Evolutionary conservation across 2,797 vertebrate genomes (phyloP), one percentile per base, ranked within the genome.

Genomic region (Sebastes iracundus): DNA sequence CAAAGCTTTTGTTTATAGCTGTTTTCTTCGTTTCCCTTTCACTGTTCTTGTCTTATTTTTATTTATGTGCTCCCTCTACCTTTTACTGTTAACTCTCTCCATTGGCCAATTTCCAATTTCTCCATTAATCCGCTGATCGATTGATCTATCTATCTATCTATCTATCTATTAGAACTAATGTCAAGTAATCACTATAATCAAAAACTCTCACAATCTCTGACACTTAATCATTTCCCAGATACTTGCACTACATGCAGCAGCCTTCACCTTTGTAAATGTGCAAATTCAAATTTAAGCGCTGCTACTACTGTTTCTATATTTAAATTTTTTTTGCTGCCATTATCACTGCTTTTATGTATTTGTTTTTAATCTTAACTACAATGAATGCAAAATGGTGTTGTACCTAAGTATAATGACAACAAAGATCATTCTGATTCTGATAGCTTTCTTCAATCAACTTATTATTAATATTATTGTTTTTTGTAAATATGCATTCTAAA

Each of bases 331-430:
- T 46, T 46, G 42, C 42, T 16, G 42, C 42, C 0, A 49, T 49
- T 49, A 49, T 49, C 42, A 8, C 42, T 49, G 42, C 42, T 49
- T 49, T 20, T 49, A 20, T 49, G 6, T 18, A 49, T 49, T 49
- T 20, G 16, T 49, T 49, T 49, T 18, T 18, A 8, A 49, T 18
- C 16, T 4, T 49, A 46, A 46, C 16, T 49, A 20, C 46, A 49
- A 18, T 0, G 7, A 49, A 18, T 46, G 42, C 42, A 46, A 46
- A 46, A 46, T 16, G 0, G 14, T 1, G 16, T 18, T 46, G 42
- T 46, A 46, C 42, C 42, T 46, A 2, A 46, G 16, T 46, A 46
- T 18, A 46, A 46, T 0, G 42, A 46, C 42, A 46, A 46, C 16
- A 49, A 18, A 20, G 46, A 49, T 49, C 16, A 49, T 20, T 49